Conservation (phyloP, 2,113 vertebrate genomes). For the Toxotes jaculatrix region DNA sequence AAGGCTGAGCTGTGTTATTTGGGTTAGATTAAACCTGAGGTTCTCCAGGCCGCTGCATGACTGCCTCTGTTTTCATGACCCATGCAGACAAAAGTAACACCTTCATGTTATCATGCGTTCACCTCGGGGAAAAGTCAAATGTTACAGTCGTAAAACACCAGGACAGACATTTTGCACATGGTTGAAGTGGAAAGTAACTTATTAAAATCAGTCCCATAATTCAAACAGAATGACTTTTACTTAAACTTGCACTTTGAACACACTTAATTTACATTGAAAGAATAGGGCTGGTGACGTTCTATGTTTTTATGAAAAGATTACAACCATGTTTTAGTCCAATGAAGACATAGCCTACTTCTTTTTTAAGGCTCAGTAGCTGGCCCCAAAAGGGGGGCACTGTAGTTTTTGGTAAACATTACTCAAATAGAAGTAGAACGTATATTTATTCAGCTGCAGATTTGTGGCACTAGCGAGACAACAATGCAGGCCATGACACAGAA, state of each 20-base stretch:
- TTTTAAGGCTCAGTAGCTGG: too few species aligned
- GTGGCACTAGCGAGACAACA: too few species aligned
- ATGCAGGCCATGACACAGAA: too few species aligned
- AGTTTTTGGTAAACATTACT: too few species aligned
- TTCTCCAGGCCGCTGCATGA: neutral
- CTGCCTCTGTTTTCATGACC: neutral
- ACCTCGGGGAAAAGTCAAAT: neutral
- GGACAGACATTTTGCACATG: neutral
- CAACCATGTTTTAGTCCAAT: neutral
- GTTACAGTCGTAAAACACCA: neutral
- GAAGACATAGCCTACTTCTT: neutral
- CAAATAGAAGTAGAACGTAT: too few species aligned
- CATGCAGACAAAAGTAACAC: neutral
- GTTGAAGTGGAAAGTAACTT: neutral
- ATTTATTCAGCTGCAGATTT: too few species aligned
- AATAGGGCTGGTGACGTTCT: neutral
- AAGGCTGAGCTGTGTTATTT: conserved; percentile 11
- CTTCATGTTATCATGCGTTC: neutral
- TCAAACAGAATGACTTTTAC: neutral
- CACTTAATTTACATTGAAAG: neutral
- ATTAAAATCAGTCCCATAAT: neutral
- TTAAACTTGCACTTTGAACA: neutral
- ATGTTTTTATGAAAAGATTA: neutral
- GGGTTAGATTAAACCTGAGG: conserved; percentile 19
- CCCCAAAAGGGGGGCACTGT: too few species aligned